Percentiles rank a stretch among this genome's conserved stretches.
Conservation (phyloP, 2,797 vertebrate species). For the Antrozous pallidus region DNA sequence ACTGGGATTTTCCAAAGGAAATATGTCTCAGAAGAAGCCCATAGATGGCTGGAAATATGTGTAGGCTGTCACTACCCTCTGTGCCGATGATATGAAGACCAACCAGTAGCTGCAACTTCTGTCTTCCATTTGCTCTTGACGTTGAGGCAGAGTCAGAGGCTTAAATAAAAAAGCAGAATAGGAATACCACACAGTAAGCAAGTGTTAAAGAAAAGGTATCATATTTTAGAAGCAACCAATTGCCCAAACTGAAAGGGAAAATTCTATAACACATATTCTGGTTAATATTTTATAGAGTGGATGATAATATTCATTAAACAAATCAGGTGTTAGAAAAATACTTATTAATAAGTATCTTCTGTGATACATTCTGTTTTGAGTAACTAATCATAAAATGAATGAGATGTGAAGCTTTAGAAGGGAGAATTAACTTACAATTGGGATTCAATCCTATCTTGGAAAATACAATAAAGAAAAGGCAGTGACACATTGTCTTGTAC, state of each 20-base stretch:
- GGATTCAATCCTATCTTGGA: neutral
- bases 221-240: neutral
- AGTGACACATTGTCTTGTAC: neutral
- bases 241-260: neutral
- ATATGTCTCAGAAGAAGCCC: neutral
- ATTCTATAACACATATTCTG: neutral
- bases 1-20: neutral
- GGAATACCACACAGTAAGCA: neutral
- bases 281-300: constrained; percentile 5
- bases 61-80: neutral
- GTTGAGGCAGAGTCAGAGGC: neutral
- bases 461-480: neutral
- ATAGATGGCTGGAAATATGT: neutral
- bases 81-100: neutral
- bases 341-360: constrained; percentile 6
- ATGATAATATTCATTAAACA: constrained; percentile 36
- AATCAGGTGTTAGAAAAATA: constrained; percentile 32
- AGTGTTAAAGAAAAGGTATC: neutral
- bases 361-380: neutral
- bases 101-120: neutral
- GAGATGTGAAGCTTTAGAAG: neutral
- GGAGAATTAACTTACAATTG: neutral
- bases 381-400: neutral
- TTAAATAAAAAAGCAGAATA: neutral
- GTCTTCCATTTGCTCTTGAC: neutral